Evolutionary conservation across 1,140 invertebrate genomes (phyloP).

Genomic region (Drosophila ananassae): DNA sequence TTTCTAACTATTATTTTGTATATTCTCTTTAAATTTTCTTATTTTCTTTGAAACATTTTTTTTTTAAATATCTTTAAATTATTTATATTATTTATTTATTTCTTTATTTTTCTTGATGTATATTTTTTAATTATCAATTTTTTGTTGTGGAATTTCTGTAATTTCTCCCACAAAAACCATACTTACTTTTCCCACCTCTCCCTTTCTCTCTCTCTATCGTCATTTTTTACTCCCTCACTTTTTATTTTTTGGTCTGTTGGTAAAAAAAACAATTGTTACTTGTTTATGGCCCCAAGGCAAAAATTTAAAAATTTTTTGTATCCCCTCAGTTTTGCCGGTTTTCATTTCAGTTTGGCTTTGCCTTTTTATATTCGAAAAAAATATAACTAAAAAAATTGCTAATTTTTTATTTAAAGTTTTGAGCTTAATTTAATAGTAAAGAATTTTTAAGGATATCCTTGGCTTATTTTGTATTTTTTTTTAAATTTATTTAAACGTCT

Average conservation of each 20-base stretch:
- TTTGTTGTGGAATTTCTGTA: slow-evolving; percentile 18
- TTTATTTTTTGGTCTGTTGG: slow-evolving; percentile 7
- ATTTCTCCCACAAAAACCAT: slow-evolving; percentile 4
- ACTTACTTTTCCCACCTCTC: neutral
- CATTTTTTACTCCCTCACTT: neutral
- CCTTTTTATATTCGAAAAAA: neutral
- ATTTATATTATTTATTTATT: neutral
- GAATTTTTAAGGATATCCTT: neutral
- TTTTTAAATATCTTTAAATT: no score
- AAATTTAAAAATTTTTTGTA: slow-evolving; percentile 63
- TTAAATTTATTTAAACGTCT: neutral
- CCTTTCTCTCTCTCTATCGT: neutral
- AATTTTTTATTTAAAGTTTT: neutral
- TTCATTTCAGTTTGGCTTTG: slow-evolving; percentile 38
- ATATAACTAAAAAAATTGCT: neutral
- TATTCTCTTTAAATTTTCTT: neutral
- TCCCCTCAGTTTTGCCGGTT: slow-evolving; percentile 41
- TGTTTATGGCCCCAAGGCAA: slow-evolving; percentile 66
- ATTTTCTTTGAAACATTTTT: no score
- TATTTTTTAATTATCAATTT: neutral
- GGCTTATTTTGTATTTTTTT: neutral
- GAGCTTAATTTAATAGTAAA: neutral
- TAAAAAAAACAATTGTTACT: slow-evolving; percentile 71
- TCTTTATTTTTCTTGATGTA: neutral
- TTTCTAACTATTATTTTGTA: neutral